Evolutionary conservation across 2,888 invertebrate genomes (phyloP), one percentile per base, ranked within the genome.

Genomic region (Deilephila elpenor): DNA sequence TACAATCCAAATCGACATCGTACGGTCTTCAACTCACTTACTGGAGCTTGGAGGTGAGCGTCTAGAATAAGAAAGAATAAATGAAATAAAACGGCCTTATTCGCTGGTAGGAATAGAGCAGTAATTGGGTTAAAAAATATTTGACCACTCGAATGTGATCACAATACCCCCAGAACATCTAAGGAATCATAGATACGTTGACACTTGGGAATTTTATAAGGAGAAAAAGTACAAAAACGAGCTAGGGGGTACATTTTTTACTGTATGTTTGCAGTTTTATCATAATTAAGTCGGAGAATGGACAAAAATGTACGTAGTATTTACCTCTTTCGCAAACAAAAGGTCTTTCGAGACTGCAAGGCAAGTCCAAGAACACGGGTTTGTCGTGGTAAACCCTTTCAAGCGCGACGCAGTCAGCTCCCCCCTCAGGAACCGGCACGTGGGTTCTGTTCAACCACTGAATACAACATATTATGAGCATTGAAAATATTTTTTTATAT

Each of bases 301-400:
- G 20, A 53, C 17, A 29, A 59, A 25, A 1, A 25, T 25, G 25
- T 25, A 25, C 25, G 25, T 25, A 25, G 25, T 20, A 70, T 74
- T 76, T 80, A 94, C 95, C 92, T 87, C 90, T 89, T 77, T 95
- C 95, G 59, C 95, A 95, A 1, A 91, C 92, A 61, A 95, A 95
- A 0, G 95, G 89, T 61, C 95, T 82, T 51, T 93, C 90, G n/a
- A 95, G 76, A 1, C 88, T 80, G 75, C 95, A 95, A 0, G 94
- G 93, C n/a, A 95, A 86, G 80, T 95, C 95, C 0, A 95, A 79
- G 75, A 95, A 95, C n/a, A 95, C 94, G 0, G 95, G 95, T 29
- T 84, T 87, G 82, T 95, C 94, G 79, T 95, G 95, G 60, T 84
- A 84, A 0, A 93, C 92, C 11, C 95, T 77, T 78, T 95, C 95